phyloP scores from a whole-genome alignment of 2,888 invertebrate species.

The Microchrysa polita region DNA sequence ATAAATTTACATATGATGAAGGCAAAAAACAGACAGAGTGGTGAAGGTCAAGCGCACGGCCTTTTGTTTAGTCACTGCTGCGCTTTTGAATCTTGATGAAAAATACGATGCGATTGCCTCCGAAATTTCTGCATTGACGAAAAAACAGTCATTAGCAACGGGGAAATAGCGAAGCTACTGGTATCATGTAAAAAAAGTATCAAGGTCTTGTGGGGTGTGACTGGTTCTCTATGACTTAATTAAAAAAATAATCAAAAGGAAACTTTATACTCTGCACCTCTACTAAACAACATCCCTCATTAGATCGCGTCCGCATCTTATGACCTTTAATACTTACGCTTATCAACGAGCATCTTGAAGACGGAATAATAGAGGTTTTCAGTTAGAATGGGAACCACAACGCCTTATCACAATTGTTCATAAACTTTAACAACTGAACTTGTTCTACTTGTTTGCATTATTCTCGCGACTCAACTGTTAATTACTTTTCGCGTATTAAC shows the following conservation, averaged over 20 bases:
- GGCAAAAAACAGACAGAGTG: conserved; percentile 13
- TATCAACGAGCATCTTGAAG: not conserved
- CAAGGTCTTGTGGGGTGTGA: not conserved
- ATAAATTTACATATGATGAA: conserved; percentile 35
- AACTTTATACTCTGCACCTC: not conserved
- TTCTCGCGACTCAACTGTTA: not conserved
- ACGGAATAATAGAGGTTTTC: not conserved
- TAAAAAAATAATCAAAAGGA: not conserved
- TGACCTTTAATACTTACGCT: conserved; percentile 27
- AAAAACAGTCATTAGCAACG: not conserved
- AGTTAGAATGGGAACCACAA: not conserved
- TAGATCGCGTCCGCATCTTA: too few species aligned
- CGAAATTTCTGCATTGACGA: too few species aligned
- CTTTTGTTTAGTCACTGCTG: conserved; percentile 1
- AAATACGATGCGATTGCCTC: not conserved
- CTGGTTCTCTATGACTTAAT: not conserved
- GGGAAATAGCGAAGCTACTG: not conserved
- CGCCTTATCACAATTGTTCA: not conserved
- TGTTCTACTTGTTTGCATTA: not conserved
- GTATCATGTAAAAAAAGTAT: not conserved
- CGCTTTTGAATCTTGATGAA: not conserved
- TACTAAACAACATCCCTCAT: too few species aligned
- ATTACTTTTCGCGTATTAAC: too few species aligned
- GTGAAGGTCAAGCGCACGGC: conserved; percentile 15
- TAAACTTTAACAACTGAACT: not conserved